Evolutionary conservation across 2,888 invertebrate genomes (phyloP), one percentile per base, ranked within the genome.

Genomic region (Mesopsocus fuscifrons): DNA sequence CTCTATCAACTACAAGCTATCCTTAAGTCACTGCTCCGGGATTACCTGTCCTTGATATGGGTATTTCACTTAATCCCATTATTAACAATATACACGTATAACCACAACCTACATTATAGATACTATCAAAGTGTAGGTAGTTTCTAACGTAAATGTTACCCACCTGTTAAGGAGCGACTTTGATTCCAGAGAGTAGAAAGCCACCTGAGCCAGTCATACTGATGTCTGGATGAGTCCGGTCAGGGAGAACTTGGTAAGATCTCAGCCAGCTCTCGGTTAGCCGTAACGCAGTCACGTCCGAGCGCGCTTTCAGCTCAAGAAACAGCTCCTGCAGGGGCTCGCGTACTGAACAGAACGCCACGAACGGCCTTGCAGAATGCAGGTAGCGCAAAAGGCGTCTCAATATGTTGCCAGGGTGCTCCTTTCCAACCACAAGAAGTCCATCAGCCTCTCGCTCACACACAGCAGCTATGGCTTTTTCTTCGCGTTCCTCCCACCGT

Each of bases 151-250:
- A n/a, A n/a, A n/a, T n/a, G n/a, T n/a, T n/a, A n/a, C n/a, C n/a
- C n/a, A n/a, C n/a, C n/a, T n/a, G n/a, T n/a, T n/a, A n/a, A 22
- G 30, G 42, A 13, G n/a, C 48, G 20, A 60, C 55, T 44, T 58
- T 49, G 45, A 61, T 72, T 46, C 81, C 94, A 48, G 78, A 76
- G 49, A 97, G 64, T 47, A 97, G 62, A 62, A 79, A 95, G 1
- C 97, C 97, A 55, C 94, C 84, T 46, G 74, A 74, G 35, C 77
- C 79, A 57, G 76, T 82, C 80, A 92, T 95, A 52, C 74, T 74
- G 26, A 95, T 88, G 57, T 85, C 79, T 2, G 97, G 97, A 67
- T 97, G 97, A 15, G 95, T 95, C 58, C 97, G 71, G 49, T 85
- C 78, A 2, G 82, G 77, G 48, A 91, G 62, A 22, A 89, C 77